Percentiles rank a stretch among this genome's conserved stretches.
These are phyloP conservation scores for Rhinoderma darwinii DNA, from an alignment of 2,113 vertebrate genomes.

Conservation along the genomic window DNA sequence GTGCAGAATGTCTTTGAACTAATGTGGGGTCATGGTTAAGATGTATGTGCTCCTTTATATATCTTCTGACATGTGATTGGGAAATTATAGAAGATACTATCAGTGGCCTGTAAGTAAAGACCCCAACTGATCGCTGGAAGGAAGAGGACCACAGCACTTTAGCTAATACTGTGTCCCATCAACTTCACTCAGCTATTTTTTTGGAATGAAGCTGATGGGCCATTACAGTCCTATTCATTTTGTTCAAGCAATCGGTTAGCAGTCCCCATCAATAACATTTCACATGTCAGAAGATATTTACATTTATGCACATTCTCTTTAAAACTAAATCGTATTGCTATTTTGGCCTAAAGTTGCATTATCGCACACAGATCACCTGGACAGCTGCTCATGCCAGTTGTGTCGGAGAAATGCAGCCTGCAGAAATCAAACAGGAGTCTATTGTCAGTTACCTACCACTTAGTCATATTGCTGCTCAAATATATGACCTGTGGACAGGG, in stretches of 20 bases:
- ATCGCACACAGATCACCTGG: slow-evolving; percentile 82
- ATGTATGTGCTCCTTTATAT: too few relatives aligned
- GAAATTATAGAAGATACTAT: too few relatives aligned
- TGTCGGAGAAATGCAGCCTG: slow-evolving; percentile 79
- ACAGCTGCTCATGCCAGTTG: slow-evolving; percentile 79
- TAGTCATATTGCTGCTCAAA: slow-evolving; percentile 88
- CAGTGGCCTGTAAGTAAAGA: too few relatives aligned
- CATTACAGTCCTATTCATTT: too few relatives aligned
- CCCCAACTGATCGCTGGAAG: too few relatives aligned
- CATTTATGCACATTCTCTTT: background rate
- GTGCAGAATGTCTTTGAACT: background rate
- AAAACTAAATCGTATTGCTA: background rate
- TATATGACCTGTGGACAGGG: slow-evolving; percentile 87
- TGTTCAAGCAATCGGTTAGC: too few relatives aligned
- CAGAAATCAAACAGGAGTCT: slow-evolving; percentile 81
- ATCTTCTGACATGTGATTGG: too few relatives aligned
- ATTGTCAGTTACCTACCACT: slow-evolving; percentile 89
- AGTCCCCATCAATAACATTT: too few relatives aligned
- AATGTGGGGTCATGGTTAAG: background rate
- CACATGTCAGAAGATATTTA: background rate
- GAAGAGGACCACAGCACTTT: too few relatives aligned
- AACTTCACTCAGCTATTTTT: too few relatives aligned
- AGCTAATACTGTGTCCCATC: too few relatives aligned
- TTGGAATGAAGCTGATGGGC: too few relatives aligned
- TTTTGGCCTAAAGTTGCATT: background rate